Conservation (phyloP, 2,888 invertebrate genomes). For the Drosophila greeni region DNA sequence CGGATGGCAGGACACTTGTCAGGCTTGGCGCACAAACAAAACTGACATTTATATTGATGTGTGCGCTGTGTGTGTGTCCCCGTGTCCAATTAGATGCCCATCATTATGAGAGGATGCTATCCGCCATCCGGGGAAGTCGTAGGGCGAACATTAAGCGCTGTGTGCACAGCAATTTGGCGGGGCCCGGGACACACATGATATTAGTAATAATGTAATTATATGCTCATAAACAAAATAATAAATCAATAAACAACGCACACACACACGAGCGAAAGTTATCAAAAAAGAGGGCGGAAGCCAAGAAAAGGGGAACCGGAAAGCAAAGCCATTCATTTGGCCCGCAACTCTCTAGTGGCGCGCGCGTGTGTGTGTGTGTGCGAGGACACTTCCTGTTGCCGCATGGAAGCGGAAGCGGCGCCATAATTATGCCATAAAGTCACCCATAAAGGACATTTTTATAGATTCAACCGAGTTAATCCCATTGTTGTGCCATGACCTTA, state of each 20-base stretch:
- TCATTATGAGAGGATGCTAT: constrained; percentile 24
- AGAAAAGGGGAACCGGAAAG: constrained; percentile 39
- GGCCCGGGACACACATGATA: constrained; percentile 24
- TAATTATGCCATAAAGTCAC: constrained; percentile 66
- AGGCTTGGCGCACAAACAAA: constrained; percentile 35
- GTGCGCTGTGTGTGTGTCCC: background rate
- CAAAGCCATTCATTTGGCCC: constrained; percentile 55
- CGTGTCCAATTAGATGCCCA: constrained; percentile 40
- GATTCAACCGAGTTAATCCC: constrained; percentile 25
- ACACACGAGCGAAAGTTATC: constrained; percentile 24
- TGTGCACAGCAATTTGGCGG: constrained; percentile 55
- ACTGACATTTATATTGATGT: constrained; percentile 64
- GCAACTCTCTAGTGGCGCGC: constrained; percentile 17
- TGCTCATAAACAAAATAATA: constrained; percentile 66
- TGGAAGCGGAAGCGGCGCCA: constrained; percentile 51
- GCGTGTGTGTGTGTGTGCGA: constrained; percentile 19
- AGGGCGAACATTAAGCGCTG: constrained; percentile 56
- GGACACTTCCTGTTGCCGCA: constrained; percentile 47
- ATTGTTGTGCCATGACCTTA: constrained; percentile 10
- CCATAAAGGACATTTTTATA: constrained; percentile 56
- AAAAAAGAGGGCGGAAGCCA: constrained; percentile 32
- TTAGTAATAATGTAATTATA: constrained; percentile 70
- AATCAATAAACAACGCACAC: constrained; percentile 59
- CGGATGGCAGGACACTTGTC: constrained; percentile 45
- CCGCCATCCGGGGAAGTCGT: constrained; percentile 42